phyloP scores from a whole-genome alignment of 2,113 vertebrate genomes.

The Eupsittula cactorum region DNA sequence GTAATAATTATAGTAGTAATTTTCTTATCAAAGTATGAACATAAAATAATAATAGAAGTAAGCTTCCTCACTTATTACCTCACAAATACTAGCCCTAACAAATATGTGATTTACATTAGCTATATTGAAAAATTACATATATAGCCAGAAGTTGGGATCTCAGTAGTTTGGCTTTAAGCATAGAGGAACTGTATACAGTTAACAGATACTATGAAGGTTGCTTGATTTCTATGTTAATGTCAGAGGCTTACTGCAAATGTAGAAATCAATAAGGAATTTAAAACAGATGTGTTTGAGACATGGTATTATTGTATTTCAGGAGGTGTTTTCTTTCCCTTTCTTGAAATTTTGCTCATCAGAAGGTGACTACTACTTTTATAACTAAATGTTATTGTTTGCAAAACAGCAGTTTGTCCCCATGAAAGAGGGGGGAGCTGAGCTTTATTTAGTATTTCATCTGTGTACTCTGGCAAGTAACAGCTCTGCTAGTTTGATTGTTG shows the following conservation, averaged over 20 bases:
- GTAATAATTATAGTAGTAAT: background rate
- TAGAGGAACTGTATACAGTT: background rate
- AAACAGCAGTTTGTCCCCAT: background rate
- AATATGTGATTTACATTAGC: background rate
- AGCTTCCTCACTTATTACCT: background rate
- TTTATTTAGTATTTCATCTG: background rate
- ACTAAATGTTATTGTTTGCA: background rate
- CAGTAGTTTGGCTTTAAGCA: background rate
- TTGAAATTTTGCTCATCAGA: background rate
- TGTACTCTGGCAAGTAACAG: background rate
- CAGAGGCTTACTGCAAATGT: background rate
- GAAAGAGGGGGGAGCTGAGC: background rate
- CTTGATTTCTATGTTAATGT: background rate
- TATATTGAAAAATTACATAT: background rate
- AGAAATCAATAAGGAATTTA: slow-evolving; percentile 7
- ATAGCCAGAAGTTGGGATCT: background rate
- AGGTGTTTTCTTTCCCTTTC: background rate
- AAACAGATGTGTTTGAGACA: background rate
- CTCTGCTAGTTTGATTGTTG: background rate
- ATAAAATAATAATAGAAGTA: background rate
- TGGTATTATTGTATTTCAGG: background rate
- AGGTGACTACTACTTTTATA: background rate
- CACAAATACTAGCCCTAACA: background rate
- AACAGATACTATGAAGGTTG: background rate
- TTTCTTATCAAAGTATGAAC: background rate